Evolutionary conservation across 2,797 vertebrate genomes (phyloP), one percentile per base, ranked within the genome.

Genomic region (Clarias platycephalus): DNA sequence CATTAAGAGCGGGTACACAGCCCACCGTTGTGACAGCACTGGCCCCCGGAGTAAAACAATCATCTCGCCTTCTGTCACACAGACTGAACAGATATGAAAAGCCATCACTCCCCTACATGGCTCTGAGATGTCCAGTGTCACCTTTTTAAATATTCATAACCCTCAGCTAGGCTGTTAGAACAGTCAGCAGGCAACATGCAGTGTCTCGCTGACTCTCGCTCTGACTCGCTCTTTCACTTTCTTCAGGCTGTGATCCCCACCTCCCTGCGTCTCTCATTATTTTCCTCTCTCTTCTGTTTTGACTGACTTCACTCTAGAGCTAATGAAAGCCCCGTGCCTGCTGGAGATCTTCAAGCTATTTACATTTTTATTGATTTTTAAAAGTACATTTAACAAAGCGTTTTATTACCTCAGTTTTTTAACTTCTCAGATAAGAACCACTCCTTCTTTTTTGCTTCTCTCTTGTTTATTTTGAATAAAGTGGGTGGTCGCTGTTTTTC

Each of bases 291-390:
- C 40, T 60, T 22, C 57, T 83, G 85, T 81, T 88, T 84, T 86
- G 83, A 86, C 88, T 85, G 82, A 80, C 84, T 88, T 86, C 82
- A 86, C 84, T 86, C 82, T 78, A 20, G 62, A 81, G 70, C 60
- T 87, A 87, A 88, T 81, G 84, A 83, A 81, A 81, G 75, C 91
- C 92, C 91, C 90, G 92, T 86, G 92, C 88, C 90, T 92, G 90
- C 90, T 91, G 88, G 90, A 92, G 93, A 93, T 88, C 90, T 89
- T 88, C 77, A 80, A 15, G 88, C 89, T 79, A 94, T 94, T 93
- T 92, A 93, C 93, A 94, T 95, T 93, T 94, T 92, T 91, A 93
- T 94, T 93, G 84, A 88, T 92, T 94, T 94, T 91, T 91, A 92
- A 94, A 88, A 86, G 86, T 81, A 85, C 87, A 81, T 86, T 89